Percentiles rank a stretch among this genome's conserved stretches.
phyloP scores from a whole-genome alignment of 92 coral and sea anemone genomes.

The Scolanthus callimorphus region DNA sequence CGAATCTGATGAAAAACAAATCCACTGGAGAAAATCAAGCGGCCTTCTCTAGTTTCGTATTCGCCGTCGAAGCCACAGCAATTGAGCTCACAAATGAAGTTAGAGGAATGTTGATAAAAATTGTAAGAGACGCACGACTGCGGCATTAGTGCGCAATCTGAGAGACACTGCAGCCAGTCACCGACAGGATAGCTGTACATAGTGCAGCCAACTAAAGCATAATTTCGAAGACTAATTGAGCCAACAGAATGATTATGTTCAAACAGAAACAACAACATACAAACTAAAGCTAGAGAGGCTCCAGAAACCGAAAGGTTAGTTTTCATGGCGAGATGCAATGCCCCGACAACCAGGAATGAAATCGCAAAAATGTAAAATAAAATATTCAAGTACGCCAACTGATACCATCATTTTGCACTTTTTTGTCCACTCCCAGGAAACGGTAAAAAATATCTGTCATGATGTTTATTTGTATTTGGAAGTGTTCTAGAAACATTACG shows the following conservation, averaged over 20 bases:
- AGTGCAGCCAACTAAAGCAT: conserved; percentile 8
- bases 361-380: too few species aligned
- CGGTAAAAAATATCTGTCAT: too few species aligned
- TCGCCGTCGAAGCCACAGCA: conserved; percentile 10
- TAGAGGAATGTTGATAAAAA: neutral
- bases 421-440: too few species aligned
- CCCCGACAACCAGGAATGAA: too few species aligned
- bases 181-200: neutral
- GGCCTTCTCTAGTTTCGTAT: conserved; percentile 8
- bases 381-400: too few species aligned
- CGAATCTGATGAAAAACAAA: conserved; percentile 25
- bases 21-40: conserved; percentile 1
- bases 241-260: neutral
- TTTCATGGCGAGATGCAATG: too few species aligned
- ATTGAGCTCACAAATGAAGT: conserved; percentile 12
- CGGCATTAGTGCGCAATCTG: neutral
- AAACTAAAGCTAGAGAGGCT: neutral
- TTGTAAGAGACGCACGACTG: conserved; percentile 19
- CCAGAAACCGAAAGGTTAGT: too few species aligned
- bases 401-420: too few species aligned
- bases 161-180: conserved; percentile 24
- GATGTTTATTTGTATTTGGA: too few species aligned
- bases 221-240: conserved; percentile 2
- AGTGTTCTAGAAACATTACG: too few species aligned
- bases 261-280: neutral